These are phyloP conservation scores for Argentina silus DNA, from an alignment of 2,797 vertebrate species.

Conservation along the genomic window DNA sequence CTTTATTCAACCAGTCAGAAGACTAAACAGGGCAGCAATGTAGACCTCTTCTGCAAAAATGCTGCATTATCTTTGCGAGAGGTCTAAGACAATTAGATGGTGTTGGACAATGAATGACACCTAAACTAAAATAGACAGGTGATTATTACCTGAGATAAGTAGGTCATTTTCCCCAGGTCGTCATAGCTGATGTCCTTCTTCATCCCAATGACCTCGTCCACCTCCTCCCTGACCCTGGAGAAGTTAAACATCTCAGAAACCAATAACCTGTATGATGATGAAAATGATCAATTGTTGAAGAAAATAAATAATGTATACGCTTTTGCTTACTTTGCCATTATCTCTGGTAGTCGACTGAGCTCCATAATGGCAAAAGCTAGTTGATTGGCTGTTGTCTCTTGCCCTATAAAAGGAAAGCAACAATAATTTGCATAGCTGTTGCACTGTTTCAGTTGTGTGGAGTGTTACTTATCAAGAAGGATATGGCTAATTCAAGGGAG, in stretches of 20 bases:
- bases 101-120: no score
- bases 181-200: conserved; percentile 85
- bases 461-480: neutral
- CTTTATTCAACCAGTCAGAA: no score
- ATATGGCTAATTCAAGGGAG: neutral
- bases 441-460: neutral
- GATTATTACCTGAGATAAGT: conserved; percentile 84
- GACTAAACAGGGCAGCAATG: conserved; percentile 49
- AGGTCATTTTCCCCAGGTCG: conserved; percentile 85
- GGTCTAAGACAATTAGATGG: no score
- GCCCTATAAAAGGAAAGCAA: conserved; percentile 72
- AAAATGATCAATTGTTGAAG: neutral
- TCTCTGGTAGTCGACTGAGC: conserved; percentile 83
- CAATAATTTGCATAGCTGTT: neutral
- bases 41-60: conserved; percentile 43
- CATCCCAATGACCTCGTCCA: conserved; percentile 89
- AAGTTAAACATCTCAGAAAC: conserved; percentile 5
- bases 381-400: conserved; percentile 91
- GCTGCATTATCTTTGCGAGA: no score
- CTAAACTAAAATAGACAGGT: no score
- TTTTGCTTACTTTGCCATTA: conserved; percentile 80
- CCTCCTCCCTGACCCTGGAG: conserved; percentile 82
- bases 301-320: neutral
- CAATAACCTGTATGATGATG: neutral
- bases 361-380: conserved; percentile 89